These are phyloP conservation scores for Eriosoma lanigerum DNA, from an alignment of 1,140 invertebrate species.

Conservation along the genomic window DNA sequence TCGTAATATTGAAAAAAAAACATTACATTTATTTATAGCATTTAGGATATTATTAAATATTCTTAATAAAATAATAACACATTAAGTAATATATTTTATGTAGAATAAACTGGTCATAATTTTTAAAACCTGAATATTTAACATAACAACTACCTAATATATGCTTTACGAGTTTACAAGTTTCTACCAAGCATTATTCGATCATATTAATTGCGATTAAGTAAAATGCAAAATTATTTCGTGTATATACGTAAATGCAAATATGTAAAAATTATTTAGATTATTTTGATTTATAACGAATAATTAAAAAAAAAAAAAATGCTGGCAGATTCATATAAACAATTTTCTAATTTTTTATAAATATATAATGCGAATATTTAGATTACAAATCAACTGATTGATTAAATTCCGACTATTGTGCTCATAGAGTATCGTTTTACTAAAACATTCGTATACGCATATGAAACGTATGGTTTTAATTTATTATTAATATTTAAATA, in stretches of 20 bases:
- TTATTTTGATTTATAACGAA: neutral
- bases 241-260: neutral
- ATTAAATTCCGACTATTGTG: neutral
- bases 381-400: neutral
- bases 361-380: neutral
- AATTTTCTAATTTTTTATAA: neutral
- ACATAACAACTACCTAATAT: constrained; percentile 26
- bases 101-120: constrained; percentile 17
- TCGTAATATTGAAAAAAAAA: neutral
- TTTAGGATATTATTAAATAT: neutral
- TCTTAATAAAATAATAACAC: constrained; percentile 4
- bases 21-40: neutral
- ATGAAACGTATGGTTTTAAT: too few relatives aligned
- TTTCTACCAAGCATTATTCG: constrained; percentile 22
- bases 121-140: constrained; percentile 19
- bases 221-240: too few relatives aligned
- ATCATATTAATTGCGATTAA: neutral
- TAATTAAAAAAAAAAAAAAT: neutral
- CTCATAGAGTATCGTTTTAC: too few relatives aligned
- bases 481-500: too few relatives aligned
- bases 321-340: neutral
- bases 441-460: too few relatives aligned
- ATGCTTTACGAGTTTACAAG: constrained; percentile 27
- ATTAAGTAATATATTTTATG: neutral
- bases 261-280: neutral